These are phyloP conservation scores for Neoascia interrupta DNA, from an alignment of 2,888 invertebrate genomes.

Conservation along the genomic window DNA sequence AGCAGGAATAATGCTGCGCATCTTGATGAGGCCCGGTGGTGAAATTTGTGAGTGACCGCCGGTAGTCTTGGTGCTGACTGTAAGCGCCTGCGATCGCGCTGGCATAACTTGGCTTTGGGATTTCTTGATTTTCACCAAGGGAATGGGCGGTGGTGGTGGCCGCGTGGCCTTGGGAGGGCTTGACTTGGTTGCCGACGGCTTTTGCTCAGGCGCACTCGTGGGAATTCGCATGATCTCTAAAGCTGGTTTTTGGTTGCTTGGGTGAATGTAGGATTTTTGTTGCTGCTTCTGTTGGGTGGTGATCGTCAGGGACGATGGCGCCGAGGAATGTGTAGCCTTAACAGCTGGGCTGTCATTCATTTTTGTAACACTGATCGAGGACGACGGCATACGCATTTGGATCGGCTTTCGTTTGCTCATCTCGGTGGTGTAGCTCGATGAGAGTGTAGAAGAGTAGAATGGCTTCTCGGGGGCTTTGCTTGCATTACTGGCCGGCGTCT, in stretches of 20 bases:
- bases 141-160: slow-evolving; percentile 81
- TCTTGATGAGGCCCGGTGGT: slow-evolving; percentile 76
- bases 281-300: slow-evolving; percentile 53
- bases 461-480: slow-evolving; percentile 70
- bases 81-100: slow-evolving; percentile 67
- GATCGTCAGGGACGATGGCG: slow-evolving; percentile 68
- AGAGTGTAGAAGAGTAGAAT: slow-evolving; percentile 72
- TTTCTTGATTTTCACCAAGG: slow-evolving; percentile 80
- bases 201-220: slow-evolving; percentile 16
- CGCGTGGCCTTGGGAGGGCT: slow-evolving; percentile 76
- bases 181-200: slow-evolving; percentile 68
- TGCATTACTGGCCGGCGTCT: background rate
- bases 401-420: slow-evolving; percentile 66
- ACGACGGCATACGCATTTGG: slow-evolving; percentile 74
- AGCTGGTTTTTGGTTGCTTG: slow-evolving; percentile 71
- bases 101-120: slow-evolving; percentile 71
- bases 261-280: slow-evolving; percentile 52
- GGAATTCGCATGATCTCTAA: slow-evolving; percentile 76
- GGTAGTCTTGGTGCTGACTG: slow-evolving; percentile 67
- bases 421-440: slow-evolving; percentile 73
- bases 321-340: slow-evolving; percentile 40
- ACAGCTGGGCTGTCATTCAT: slow-evolving; percentile 25
- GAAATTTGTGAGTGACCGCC: slow-evolving; percentile 72
- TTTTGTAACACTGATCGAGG: slow-evolving; percentile 74
- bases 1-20: slow-evolving; percentile 73